phyloP scores from a whole-genome alignment of 2,888 invertebrate species.

The Microctonus aethiopoides region DNA sequence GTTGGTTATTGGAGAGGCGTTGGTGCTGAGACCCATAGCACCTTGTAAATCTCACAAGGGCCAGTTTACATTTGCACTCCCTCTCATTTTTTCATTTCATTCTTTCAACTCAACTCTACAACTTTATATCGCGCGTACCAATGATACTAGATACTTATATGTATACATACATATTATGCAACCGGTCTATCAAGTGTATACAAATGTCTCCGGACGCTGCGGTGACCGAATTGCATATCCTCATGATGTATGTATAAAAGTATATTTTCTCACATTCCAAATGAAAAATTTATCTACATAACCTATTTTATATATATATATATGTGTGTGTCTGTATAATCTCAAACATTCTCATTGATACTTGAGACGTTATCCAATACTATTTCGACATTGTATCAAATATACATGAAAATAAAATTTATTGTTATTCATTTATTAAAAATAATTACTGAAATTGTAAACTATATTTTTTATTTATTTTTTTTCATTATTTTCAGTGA shows the following conservation, averaged over 20 bases:
- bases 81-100: conserved; percentile 21
- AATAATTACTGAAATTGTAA: no score
- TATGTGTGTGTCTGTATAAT: no score
- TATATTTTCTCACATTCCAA: conserved; percentile 22
- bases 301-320: no score
- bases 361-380: neutral
- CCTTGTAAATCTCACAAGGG: conserved; percentile 66
- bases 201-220: conserved; percentile 29
- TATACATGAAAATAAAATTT: neutral
- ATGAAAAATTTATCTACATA: neutral
- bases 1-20: conserved; percentile 59
- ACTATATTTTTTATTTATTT: no score
- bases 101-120: conserved; percentile 12
- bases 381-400: neutral
- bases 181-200: conserved; percentile 45
- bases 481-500: no score
- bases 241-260: neutral
- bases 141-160: conserved; percentile 58
- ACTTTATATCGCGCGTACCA: conserved; percentile 21
- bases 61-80: conserved; percentile 60
- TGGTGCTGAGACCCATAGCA: conserved; percentile 62
- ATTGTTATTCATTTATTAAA: no score
- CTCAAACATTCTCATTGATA: neutral
- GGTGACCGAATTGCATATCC: conserved; percentile 24
- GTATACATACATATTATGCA: conserved; percentile 53